Base-by-base conservation (phyloP, 1,140 invertebrate genomes). In the Caerostris extrusa region DNA sequence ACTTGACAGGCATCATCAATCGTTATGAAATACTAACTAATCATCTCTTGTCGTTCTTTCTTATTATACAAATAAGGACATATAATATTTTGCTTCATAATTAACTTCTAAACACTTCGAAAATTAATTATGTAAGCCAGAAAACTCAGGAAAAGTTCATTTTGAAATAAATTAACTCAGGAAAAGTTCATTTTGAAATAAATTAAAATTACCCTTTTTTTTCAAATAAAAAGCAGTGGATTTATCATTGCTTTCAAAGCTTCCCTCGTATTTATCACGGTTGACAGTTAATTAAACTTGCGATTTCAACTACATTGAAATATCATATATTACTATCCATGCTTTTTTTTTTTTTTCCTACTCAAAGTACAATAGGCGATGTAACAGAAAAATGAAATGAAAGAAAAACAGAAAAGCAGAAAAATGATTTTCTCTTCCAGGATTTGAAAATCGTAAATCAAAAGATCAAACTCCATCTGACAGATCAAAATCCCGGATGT, bases 401-500 rank as follows among this genome's bases (percentile, higher is more conserved):
- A 77, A 34, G 7, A 71, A 71, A 77, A 50, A 77, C 34, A 7
- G 19, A 53, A 12, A 77, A 53, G 10, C 12, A 53, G 7, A 77
- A 50, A 53, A 77, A 77, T 77, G 69, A 67, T 77, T 77, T 77
- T 77, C 69, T 5, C 34, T 77, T 77, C 14, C 34, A 77, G 69
- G 69, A 77, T 77, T 77, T 77, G 50, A 77, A 77, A 77, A 77
- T 77, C 69, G 69, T 77, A 77, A 77, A 77, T 77, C 69, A 77
- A 77, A 77, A 77, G 69, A 77, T 77, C 69, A 77, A 77, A 77
- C 19, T 77, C 34, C 69, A 77, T 34, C 10, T 77, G 69, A 77
- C 69, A 77, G 19, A 77, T 50, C 69, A 77, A 77, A 77, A 77
- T 50, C 69, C 19, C 69, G 34, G 50, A 77, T 77, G 69, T 77